phyloP scores from a whole-genome alignment of 2,113 vertebrate genomes.

The Callorhinus ursinus region DNA sequence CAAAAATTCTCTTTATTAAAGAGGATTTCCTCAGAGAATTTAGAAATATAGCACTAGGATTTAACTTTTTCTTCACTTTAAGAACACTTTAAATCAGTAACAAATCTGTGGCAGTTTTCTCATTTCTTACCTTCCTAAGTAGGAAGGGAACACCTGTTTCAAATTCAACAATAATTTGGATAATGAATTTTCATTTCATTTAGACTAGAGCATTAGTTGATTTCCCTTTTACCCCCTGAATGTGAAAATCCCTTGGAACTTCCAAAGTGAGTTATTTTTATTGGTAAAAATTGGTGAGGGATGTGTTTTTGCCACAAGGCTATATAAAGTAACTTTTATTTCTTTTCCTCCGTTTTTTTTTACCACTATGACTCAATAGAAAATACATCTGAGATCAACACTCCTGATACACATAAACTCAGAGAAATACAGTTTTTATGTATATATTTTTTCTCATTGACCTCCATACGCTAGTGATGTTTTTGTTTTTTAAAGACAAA shows the following conservation, averaged over 20 bases:
- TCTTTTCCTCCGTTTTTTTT: conserved; percentile 69
- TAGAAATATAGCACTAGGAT: neutral
- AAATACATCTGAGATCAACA: conserved; percentile 76
- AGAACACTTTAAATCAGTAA: conserved; percentile 49
- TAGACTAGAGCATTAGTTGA: conserved; percentile 74
- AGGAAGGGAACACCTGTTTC: conserved; percentile 65
- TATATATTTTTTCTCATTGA: neutral
- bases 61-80: conserved; percentile 37
- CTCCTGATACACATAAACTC: conserved; percentile 69
- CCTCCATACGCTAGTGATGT: neutral
- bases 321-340: conserved; percentile 70
- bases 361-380: conserved; percentile 70
- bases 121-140: conserved; percentile 40
- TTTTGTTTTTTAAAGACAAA: neutral
- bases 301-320: conserved; percentile 66
- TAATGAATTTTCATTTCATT: conserved; percentile 81
- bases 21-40: neutral
- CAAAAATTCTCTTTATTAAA: conserved; percentile 39
- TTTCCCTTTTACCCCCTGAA: conserved; percentile 67
- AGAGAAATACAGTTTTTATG: conserved; percentile 47
- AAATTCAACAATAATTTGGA: conserved; percentile 73
- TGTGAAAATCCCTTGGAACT: conserved; percentile 78
- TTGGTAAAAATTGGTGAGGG: conserved; percentile 76
- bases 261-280: conserved; percentile 79
- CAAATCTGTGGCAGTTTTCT: conserved; percentile 63